Evolutionary conservation across 92 coral and sea anemone species (phyloP).

Genomic region (Zoanthus sociatus): DNA sequence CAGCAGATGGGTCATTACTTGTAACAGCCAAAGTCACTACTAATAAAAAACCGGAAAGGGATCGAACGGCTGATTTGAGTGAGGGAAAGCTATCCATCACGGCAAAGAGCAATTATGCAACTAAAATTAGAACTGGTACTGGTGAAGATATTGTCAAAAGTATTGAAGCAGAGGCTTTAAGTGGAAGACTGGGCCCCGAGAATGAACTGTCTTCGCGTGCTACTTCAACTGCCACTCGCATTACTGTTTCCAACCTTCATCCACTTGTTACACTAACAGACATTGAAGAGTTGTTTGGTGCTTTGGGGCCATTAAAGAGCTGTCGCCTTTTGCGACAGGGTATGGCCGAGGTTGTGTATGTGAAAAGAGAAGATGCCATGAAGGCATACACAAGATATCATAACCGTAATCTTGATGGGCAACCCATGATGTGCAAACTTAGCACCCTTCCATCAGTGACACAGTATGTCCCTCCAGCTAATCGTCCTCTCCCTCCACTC

Average conservation of each 20-base stretch:
- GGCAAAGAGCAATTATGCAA: constrained; percentile 14
- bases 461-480: constrained; percentile 68
- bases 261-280: constrained; percentile 83
- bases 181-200: constrained; percentile 69
- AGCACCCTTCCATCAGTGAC: constrained; percentile 64
- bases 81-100: constrained; percentile 46
- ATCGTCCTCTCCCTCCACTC: constrained; percentile 70
- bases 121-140: background rate
- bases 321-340: constrained; percentile 84
- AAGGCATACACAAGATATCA: constrained; percentile 76
- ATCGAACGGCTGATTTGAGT: constrained; percentile 37
- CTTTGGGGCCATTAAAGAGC: constrained; percentile 76
- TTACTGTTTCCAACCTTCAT: constrained; percentile 84
- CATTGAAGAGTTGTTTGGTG: constrained; percentile 89
- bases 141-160: constrained; percentile 25
- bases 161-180: constrained; percentile 41
- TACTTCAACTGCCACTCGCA: constrained; percentile 53
- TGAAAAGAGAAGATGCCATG: constrained; percentile 76
- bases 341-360: constrained; percentile 84
- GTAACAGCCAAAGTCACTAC: constrained; percentile 41
- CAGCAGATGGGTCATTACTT: constrained; percentile 13
- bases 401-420: constrained; percentile 91
- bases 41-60: constrained; percentile 47
- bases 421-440: constrained; percentile 91
- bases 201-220: constrained; percentile 41